Evolutionary conservation across 2,113 vertebrate genomes (phyloP).

Genomic region (Pyxicephalus adspersus): DNA sequence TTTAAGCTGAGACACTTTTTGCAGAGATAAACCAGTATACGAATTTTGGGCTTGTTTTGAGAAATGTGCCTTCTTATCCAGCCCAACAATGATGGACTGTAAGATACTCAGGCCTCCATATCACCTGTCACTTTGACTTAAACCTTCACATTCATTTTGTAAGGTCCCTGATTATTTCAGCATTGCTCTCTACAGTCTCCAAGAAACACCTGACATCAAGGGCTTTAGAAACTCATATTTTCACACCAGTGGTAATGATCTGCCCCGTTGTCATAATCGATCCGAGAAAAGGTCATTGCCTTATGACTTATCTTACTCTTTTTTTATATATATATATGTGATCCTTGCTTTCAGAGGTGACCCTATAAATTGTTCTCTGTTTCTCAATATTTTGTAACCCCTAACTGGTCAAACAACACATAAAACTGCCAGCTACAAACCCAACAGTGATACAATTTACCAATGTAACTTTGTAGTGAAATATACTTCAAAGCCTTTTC

Average conservation of each 20-base stretch:
- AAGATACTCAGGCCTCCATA: slow-evolving; percentile 56
- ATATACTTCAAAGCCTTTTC: too few relatives aligned
- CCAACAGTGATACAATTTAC: too few relatives aligned
- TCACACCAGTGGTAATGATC: slow-evolving; percentile 24
- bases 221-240: slow-evolving; percentile 20
- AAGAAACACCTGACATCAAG: slow-evolving; percentile 10
- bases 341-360: slow-evolving; percentile 17
- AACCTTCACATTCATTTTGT: slow-evolving; percentile 49
- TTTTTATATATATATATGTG: slow-evolving; percentile 19
- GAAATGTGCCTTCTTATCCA: background rate
- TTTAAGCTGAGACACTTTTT: background rate
- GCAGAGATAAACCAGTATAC: background rate
- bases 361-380: background rate
- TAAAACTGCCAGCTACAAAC: too few relatives aligned
- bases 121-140: slow-evolving; percentile 66
- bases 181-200: slow-evolving; percentile 57
- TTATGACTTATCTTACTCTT: background rate
- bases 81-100: slow-evolving; percentile 38
- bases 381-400: slow-evolving; percentile 1
- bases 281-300: slow-evolving; percentile 5
- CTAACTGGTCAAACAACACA: background rate
- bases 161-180: slow-evolving; percentile 59
- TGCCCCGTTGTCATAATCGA: slow-evolving; percentile 31
- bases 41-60: background rate
- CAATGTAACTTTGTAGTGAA: too few relatives aligned